These are phyloP conservation scores for Drosophila tanythrix DNA, from an alignment of 2,888 invertebrate species.

Conservation along the genomic window DNA sequence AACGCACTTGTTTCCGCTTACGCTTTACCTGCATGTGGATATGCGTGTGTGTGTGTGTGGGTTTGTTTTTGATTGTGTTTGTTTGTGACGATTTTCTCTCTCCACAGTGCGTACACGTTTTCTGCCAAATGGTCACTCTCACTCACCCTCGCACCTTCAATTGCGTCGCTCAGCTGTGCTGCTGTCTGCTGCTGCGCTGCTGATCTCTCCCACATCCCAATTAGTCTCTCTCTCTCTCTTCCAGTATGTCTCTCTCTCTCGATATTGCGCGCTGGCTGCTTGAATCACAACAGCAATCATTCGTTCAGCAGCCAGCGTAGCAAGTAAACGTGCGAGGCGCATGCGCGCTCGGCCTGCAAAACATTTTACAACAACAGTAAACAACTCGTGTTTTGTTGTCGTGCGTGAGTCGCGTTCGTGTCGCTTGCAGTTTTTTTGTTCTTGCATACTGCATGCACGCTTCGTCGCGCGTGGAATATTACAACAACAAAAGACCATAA, in stretches of 20 bases:
- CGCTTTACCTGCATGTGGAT: conserved; percentile 35
- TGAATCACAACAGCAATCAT: conserved; percentile 52
- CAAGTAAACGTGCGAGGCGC: conserved; percentile 71
- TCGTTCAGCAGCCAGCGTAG: conserved; percentile 67
- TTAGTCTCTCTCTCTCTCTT: conserved; percentile 7
- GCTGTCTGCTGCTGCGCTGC: conserved; percentile 6
- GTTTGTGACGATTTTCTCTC: conserved; percentile 9
- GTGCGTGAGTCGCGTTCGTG: conserved; percentile 40
- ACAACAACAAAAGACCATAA: conserved; percentile 43
- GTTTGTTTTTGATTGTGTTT: not conserved
- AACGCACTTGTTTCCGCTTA: conserved; percentile 63
- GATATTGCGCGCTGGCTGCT: conserved; percentile 16
- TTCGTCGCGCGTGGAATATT: conserved; percentile 69
- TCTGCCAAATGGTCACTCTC: conserved; percentile 8
- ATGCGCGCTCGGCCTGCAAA: conserved; percentile 70
- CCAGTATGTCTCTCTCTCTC: conserved; percentile 6
- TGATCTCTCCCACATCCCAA: conserved; percentile 43
- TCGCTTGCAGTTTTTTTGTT: conserved; percentile 56
- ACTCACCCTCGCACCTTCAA: conserved; percentile 55
- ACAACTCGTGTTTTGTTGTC: conserved; percentile 26
- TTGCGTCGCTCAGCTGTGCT: conserved; percentile 48
- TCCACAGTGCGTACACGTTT: conserved; percentile 27
- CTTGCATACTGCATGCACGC: conserved; percentile 63
- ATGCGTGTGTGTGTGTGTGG: conserved; percentile 5
- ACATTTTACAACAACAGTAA: conserved; percentile 30